phyloP scores from a whole-genome alignment of 2,888 invertebrate genomes.

The Cyclophora punctaria region DNA sequence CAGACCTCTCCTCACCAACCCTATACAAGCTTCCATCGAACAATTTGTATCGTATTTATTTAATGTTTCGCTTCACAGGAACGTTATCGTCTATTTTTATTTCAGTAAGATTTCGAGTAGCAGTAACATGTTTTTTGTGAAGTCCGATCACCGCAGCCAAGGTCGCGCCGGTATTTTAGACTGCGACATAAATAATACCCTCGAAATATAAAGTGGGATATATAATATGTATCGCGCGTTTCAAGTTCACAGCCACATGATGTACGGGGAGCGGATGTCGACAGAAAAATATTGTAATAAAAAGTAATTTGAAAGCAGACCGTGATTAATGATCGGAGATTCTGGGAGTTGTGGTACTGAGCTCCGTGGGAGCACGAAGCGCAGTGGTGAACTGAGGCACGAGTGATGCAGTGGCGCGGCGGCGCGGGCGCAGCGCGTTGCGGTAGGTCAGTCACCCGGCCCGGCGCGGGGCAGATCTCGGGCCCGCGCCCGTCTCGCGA shows the following conservation, averaged over 20 bases:
- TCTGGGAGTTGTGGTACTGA: constrained; percentile 3
- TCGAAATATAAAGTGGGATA: constrained; percentile 8
- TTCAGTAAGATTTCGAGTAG: background rate
- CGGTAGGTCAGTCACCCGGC: constrained; percentile 15
- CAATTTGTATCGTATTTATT: constrained; percentile 2
- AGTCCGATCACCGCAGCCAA: constrained; percentile 12
- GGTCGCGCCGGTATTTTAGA: constrained; percentile 16
- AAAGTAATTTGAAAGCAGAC: no score
- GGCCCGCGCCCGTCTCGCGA: constrained; percentile 5
- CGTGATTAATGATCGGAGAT: no score
- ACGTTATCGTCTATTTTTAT: background rate
- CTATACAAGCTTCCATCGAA: background rate
- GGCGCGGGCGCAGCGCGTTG: constrained; percentile 5
- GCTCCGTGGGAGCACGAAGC: background rate
- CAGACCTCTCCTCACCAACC: background rate
- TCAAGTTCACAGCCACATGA: constrained; percentile 12
- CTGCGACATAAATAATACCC: constrained; percentile 15
- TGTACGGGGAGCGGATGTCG: background rate
- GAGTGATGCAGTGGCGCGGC: constrained; percentile 1
- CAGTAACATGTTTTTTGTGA: constrained; percentile 6
- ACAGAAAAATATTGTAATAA: no score
- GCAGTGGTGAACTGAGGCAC: background rate
- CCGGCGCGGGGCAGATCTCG: background rate
- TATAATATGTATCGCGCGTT: constrained; percentile 8
- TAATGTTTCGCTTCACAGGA: background rate